phyloP scores from a whole-genome alignment of 2,113 vertebrate genomes.

The Himantopus leucocephalus region DNA sequence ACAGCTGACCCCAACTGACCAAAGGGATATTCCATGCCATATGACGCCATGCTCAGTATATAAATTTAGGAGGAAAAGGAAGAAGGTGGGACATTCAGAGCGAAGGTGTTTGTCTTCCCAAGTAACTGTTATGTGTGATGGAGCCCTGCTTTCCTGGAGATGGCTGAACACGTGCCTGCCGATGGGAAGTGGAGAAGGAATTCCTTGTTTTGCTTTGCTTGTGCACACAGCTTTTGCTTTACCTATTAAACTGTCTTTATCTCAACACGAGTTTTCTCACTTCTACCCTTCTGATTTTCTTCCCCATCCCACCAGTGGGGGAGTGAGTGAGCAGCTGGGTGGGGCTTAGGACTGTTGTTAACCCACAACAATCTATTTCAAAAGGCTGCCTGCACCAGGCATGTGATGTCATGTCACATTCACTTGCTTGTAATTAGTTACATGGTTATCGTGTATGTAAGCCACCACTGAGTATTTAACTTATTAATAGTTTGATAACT shows the following conservation, averaged over 20 bases:
- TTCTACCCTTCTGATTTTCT: background rate
- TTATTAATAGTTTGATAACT: background rate
- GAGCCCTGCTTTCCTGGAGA: background rate
- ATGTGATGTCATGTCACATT: background rate
- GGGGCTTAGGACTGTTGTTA: background rate
- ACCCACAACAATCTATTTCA: background rate
- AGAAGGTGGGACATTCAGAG: rapidly evolving
- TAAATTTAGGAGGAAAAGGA: background rate
- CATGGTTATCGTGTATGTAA: background rate
- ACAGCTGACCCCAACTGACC: background rate
- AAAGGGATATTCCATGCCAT: background rate
- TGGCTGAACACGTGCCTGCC: background rate
- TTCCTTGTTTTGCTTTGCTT: background rate
- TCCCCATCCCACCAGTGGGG: too few species aligned
- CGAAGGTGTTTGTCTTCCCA: background rate
- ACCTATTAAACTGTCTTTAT: background rate
- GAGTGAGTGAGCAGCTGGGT: background rate
- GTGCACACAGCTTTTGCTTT: background rate
- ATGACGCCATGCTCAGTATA: background rate
- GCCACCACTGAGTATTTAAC: background rate
- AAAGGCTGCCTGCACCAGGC: background rate
- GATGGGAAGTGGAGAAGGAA: background rate
- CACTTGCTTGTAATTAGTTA: background rate
- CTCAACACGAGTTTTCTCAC: background rate
- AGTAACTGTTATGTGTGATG: rapidly evolving